A percentile compares a stretch with the other conserved stretches of the same genome.
These are phyloP conservation scores for Apamea epomidion DNA, from an alignment of 2,888 invertebrate genomes.

Conservation along the genomic window DNA sequence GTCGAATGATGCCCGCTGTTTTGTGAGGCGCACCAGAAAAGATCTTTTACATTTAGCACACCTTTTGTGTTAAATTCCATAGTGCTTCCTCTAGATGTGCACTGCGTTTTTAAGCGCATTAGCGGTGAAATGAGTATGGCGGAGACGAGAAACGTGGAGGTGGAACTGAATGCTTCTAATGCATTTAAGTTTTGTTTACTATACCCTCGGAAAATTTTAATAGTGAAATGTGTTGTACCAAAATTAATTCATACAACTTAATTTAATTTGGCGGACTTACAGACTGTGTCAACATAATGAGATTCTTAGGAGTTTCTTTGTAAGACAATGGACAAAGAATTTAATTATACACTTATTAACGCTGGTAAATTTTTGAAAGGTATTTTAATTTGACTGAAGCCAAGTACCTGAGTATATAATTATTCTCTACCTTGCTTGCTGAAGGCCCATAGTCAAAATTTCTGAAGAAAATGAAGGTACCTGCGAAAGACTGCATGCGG, in stretches of 20 bases:
- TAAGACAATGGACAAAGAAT: constrained; percentile 40
- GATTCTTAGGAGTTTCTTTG: constrained; percentile 31
- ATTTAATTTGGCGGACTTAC: not conserved
- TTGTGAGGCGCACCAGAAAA: constrained; percentile 71
- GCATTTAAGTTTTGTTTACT: constrained; percentile 18
- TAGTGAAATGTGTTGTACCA: not conserved
- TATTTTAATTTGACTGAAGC: constrained; percentile 43
- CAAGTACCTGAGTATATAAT: not conserved
- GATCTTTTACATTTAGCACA: constrained; percentile 54
- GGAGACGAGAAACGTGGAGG: constrained; percentile 32
- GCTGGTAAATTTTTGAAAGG: constrained; percentile 3
- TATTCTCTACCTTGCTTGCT: not conserved
- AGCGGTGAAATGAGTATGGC: constrained; percentile 46
- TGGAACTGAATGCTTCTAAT: constrained; percentile 22
- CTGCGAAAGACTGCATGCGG: not conserved
- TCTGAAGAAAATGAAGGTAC: not conserved
- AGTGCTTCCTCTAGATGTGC: constrained; percentile 37
- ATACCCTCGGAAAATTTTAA: not conserved
- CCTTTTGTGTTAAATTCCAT: constrained; percentile 46
- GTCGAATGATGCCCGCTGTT: constrained; percentile 74
- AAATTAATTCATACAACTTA: constrained; percentile 8
- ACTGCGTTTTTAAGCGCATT: constrained; percentile 52
- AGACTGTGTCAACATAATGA: constrained; percentile 22
- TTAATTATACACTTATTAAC: constrained; percentile 27
- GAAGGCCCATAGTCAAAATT: not conserved